These are phyloP conservation scores for Holothuria scabra DNA, from an alignment of 53 echinoderm and acorn worm genomes.

Conservation along the genomic window DNA sequence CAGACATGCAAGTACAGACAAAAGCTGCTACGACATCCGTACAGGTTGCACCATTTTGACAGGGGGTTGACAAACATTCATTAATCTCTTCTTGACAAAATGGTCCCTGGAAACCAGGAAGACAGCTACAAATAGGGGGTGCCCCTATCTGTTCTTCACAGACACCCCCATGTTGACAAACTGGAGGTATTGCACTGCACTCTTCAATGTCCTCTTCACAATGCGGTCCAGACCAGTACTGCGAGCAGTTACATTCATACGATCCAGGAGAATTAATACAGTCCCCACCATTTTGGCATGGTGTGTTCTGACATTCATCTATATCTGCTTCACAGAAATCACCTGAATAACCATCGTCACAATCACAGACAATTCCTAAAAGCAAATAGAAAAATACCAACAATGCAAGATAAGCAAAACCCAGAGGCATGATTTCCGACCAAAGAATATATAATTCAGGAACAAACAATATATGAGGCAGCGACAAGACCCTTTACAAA, in stretches of 20 bases:
- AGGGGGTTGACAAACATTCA: slow-evolving; percentile 80
- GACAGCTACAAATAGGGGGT: slow-evolving; percentile 70
- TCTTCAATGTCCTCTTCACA: slow-evolving; percentile 80
- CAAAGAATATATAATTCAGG: no score
- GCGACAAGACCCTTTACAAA: no score
- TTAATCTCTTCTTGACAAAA: slow-evolving; percentile 76
- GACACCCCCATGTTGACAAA: slow-evolving; percentile 80
- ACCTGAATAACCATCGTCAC: slow-evolving; percentile 68
- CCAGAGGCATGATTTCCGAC: no score
- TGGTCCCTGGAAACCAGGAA: slow-evolving; percentile 72
- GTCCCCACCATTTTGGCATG: slow-evolving; percentile 79
- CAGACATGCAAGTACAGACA: slow-evolving; percentile 71
- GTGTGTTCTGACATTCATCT: slow-evolving; percentile 66
- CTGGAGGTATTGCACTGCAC: slow-evolving; percentile 66
- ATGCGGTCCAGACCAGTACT: slow-evolving; percentile 71
- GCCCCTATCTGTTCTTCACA: slow-evolving; percentile 88
- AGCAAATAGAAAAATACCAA: neutral
- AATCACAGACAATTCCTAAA: slow-evolving; percentile 45
- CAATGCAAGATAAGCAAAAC: no score
- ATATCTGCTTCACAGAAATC: slow-evolving; percentile 76
- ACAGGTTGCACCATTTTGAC: slow-evolving; percentile 84
- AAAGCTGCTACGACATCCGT: slow-evolving; percentile 77
- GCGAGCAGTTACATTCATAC: slow-evolving; percentile 60
- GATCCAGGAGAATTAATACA: slow-evolving; percentile 77
- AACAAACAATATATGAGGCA: no score